Conservation (phyloP, 1,140 invertebrate genomes). For the Caenorhabditis remanei region DNA sequence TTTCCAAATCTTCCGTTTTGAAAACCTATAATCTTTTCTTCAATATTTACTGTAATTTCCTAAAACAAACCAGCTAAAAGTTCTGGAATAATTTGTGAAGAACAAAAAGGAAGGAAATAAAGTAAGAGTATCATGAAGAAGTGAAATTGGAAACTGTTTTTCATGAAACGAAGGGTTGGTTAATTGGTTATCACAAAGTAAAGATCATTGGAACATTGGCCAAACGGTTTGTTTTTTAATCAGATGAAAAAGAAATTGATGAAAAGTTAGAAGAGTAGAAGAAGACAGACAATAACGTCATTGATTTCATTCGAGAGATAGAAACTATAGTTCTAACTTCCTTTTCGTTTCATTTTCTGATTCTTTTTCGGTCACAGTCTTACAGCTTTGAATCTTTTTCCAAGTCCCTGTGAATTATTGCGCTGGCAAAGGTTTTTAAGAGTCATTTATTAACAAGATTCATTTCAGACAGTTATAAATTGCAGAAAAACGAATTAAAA, state of each 20-base stretch:
- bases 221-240: conserved; percentile 39
- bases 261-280: background rate
- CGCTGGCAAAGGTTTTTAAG: no score
- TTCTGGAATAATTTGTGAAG: conserved; percentile 24
- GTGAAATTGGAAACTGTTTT: background rate
- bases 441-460: no score
- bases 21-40: background rate
- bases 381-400: no score
- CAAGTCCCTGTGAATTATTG: no score
- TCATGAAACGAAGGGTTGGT: background rate
- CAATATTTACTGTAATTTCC: background rate
- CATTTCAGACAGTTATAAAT: no score
- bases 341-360: background rate
- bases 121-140: background rate
- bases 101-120: background rate
- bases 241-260: background rate
- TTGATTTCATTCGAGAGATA: background rate
- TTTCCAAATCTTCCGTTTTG: background rate
- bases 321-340: background rate
- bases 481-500: no score
- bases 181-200: background rate
- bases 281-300: conserved; percentile 8
- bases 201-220: conserved; percentile 42
- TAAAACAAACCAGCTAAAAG: conserved; percentile 20
- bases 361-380: no score